Percentiles rank a stretch among this genome's conserved stretches.
phyloP scores from a whole-genome alignment of 2,888 invertebrate species.

The Mamestra brassicae region DNA sequence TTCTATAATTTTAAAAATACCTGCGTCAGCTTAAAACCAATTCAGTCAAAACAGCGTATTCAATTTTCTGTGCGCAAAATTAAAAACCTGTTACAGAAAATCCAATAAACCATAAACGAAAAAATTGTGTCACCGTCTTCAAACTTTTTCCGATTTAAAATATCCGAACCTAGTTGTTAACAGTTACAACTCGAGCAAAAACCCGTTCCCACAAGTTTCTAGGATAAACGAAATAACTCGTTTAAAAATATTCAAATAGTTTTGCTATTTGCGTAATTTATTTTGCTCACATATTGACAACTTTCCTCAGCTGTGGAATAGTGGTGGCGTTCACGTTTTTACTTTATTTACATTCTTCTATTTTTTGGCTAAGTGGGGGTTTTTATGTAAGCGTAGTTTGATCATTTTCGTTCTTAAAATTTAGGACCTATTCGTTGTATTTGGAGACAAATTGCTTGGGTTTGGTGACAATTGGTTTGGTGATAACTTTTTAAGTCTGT shows the following conservation, averaged over 20 bases:
- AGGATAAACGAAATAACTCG: neutral
- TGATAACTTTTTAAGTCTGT: too few species aligned
- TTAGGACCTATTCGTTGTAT: neutral
- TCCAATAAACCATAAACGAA: neutral
- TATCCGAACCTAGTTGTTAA: neutral
- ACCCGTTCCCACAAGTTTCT: neutral
- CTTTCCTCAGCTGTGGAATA: neutral
- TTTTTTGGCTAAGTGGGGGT: neutral
- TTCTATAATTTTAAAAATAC: neutral
- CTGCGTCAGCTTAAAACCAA: neutral
- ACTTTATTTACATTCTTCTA: neutral
- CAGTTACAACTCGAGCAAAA: slow-evolving; percentile 8
- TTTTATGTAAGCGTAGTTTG: neutral
- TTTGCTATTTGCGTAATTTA: slow-evolving; percentile 24
- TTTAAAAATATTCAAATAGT: slow-evolving; percentile 35
- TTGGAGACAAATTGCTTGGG: neutral
- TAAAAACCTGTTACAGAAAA: neutral
- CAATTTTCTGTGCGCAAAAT: neutral
- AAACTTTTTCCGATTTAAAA: slow-evolving; percentile 15
- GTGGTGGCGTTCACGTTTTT: slow-evolving; percentile 5
- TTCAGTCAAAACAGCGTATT: too few species aligned
- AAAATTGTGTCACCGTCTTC: slow-evolving; percentile 8
- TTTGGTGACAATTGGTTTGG: too few species aligned
- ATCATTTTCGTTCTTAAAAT: neutral
- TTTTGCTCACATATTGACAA: slow-evolving; percentile 20